Evolutionary conservation across 2,113 vertebrate genomes (phyloP), one percentile per base, ranked within the genome.

Genomic region (Rostratula benghalensis): DNA sequence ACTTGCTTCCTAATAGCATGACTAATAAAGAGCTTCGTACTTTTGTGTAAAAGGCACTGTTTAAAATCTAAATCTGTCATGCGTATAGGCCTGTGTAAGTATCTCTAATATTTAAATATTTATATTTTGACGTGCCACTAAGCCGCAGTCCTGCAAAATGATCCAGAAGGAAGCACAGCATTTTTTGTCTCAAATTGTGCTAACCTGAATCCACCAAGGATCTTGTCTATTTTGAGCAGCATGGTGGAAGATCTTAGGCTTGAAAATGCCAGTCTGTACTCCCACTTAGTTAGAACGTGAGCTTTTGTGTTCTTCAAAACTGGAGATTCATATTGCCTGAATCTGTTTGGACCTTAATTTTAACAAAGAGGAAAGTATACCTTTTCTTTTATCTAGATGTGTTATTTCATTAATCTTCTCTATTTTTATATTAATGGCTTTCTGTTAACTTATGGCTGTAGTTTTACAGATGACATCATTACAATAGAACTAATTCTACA

Each of bases 111-210:
- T 25, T 60, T 37, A 45, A 71, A 39, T 63, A 33, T 9, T 54
- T 75, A 3, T 68, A 18, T 76, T 79, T 61, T 45, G 30, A 4
- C 4, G 10, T 2, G 27, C 9, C 13, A 27, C 45, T 39, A 39
- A 90, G 41, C 0, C 0, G 23, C 59, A 54, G 2, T 41, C 17
- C 27, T 41, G 46, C 51, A 28, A 21, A 43, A 23, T 12, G 14
- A 71, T 50, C 25, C 7, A 7, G 53, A 50, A 53, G 11, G 4
- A 53, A 70, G n/a, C 64, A 28, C 6, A 7, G 6, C 4, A 2
- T 12, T 86, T 86, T 68, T 59, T n/a, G 41, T 68, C 28, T 64
- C 20, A 14, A 27, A 17, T 13, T 18, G 6, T 33, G 12, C 56
- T 46, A 71, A 87, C 50, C 7, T 1, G 0, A 35, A 73, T 65